Evolutionary conservation across 2,113 vertebrate genomes (phyloP), one percentile per base, ranked within the genome.

Genomic region (Dromiciops gliroides): DNA sequence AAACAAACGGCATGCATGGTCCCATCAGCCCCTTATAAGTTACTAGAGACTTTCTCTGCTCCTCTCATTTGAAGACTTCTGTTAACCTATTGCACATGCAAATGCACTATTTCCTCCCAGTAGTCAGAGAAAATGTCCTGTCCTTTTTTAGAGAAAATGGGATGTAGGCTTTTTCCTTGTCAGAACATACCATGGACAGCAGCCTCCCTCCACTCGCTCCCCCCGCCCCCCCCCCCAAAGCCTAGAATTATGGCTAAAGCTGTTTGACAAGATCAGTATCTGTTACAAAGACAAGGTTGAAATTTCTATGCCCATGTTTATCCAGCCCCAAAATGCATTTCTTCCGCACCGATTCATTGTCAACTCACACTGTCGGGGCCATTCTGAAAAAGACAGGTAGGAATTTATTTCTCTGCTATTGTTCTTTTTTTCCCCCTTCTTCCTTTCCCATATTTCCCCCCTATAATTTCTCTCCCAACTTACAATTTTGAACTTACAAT

Each of bases 391-490:
- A 9, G 50, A 94, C 96, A 96, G 96, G 83, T 91, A 92, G 89
- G 93, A 92, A 93, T 97, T 96, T 93, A 37, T 51, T 95, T 96
- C 1, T 75, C 48, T 23, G 1, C 11, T 11, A 0, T 48, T 50
- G 37, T 60, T 92, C 48, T 91, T 92, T 24, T 47, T 75, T 3
- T 25, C 51, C 53, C 24, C 48, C 91, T 50, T 49, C 53, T 22
- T 51, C 31, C 25, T 89, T 92, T 53, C 56, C 91, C 52, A 26
- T 16, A 51, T 53, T 89, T 90, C 50, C 50, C 67, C 93, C n/a
- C 2, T 97, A 88, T 97, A 95, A 98, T 98, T 98, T 98, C 96
- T 95, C 95, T 88, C 25, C 51, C 90, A 95, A 89, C 91, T 96
- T 89, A 92, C 51, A 83, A 93, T 97, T 97, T 89, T 95, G 44